Conservation (phyloP, 2,888 invertebrate species). For the Chrysolina oricalcia region DNA sequence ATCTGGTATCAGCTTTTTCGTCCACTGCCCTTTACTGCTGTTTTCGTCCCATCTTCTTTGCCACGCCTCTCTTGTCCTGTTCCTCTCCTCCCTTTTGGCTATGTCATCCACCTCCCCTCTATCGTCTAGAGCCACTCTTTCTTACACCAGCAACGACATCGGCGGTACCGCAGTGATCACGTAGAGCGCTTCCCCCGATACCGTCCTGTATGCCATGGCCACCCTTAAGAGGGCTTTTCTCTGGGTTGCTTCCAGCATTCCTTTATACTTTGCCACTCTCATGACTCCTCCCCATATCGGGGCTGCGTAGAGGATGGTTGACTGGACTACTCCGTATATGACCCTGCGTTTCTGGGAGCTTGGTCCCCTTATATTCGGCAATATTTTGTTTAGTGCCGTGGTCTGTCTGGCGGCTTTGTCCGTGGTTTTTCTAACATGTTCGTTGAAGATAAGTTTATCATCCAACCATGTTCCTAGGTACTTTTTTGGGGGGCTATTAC, state of each 20-base stretch:
- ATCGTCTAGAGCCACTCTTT: not conserved
- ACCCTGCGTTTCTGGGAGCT: no score
- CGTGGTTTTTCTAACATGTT: not conserved
- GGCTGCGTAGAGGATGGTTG: not conserved
- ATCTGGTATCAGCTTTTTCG: not conserved
- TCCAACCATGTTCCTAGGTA: not conserved
- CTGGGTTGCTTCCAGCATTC: not conserved
- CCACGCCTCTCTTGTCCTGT: not conserved
- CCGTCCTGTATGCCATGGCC: not conserved
- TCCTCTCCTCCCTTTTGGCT: not conserved
- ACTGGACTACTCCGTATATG: not conserved
- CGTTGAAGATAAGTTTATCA: not conserved
- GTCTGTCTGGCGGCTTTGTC: not conserved
- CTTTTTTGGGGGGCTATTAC: not conserved
- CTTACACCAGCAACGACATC: not conserved
- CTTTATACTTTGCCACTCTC: not conserved
- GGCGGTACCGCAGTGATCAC: not conserved
- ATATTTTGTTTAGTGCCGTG: not conserved
- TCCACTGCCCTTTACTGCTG: not conserved
- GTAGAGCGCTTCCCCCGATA: not conserved
- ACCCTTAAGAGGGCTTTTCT: not conserved
- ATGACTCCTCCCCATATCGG: not conserved
- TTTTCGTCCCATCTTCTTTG: not conserved
- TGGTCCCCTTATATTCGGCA: no score
- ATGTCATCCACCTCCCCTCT: not conserved